Evolutionary conservation across 2,113 vertebrate genomes (phyloP).

Genomic region (Forbesichthys agassizii): DNA sequence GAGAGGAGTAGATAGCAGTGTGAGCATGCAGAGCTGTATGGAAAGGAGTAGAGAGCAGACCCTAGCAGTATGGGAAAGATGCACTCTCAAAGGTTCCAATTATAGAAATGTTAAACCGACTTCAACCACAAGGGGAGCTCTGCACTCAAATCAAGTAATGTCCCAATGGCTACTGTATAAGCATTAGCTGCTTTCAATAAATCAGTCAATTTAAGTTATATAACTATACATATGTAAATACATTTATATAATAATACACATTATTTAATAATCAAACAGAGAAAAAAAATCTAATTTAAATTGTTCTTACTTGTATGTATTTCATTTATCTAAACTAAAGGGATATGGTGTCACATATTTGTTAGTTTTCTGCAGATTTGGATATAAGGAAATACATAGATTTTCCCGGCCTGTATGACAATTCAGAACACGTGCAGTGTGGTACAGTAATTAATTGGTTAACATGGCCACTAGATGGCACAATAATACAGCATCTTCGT

Average conservation of each 20-base stretch:
- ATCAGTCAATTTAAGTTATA: not conserved
- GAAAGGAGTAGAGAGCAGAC: too few species aligned
- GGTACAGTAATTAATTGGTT: not conserved
- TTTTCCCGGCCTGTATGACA: not conserved
- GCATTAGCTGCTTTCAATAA: not conserved
- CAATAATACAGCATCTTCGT: not conserved
- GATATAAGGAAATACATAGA: too few species aligned
- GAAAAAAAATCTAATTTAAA: conserved; percentile 47
- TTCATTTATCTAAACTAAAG: conserved; percentile 56
- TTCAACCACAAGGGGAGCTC: too few species aligned
- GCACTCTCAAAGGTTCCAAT: too few species aligned
- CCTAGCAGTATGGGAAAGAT: too few species aligned
- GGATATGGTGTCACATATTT: conserved; percentile 12
- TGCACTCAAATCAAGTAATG: too few species aligned
- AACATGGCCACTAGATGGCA: conserved; percentile 43
- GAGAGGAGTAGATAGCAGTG: too few species aligned
- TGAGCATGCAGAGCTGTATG: too few species aligned
- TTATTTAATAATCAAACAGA: conserved; percentile 31
- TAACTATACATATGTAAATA: not conserved
- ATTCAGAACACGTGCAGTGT: too few species aligned
- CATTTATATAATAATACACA: not conserved
- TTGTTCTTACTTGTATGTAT: conserved; percentile 49
- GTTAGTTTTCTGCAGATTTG: too few species aligned
- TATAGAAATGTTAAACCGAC: too few species aligned
- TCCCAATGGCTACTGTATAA: too few species aligned